Conservation (phyloP, 2,888 invertebrate species). For the Plagodis dolabraria region DNA sequence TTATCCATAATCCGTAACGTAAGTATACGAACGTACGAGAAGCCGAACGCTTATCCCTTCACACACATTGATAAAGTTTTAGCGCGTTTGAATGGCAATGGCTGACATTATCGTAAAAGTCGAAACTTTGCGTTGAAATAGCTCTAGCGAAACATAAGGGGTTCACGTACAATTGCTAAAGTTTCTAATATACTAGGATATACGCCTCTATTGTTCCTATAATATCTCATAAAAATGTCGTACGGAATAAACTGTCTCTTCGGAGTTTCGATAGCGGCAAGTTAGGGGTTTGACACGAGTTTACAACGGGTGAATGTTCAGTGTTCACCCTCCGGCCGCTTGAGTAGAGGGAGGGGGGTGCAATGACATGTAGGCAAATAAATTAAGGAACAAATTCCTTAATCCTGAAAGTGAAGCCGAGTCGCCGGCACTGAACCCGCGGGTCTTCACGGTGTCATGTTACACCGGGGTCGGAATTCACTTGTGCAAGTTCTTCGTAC, state of each 20-base stretch:
- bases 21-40: slow-evolving; percentile 42
- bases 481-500: slow-evolving; percentile 39
- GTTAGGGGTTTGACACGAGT: slow-evolving; percentile 32
- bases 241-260: slow-evolving; percentile 59
- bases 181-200: slow-evolving; percentile 79
- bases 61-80: slow-evolving; percentile 83
- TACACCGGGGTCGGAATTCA: slow-evolving; percentile 61
- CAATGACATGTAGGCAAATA: slow-evolving; percentile 37
- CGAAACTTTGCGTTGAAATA: slow-evolving; percentile 80
- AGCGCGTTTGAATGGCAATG: slow-evolving; percentile 83
- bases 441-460: slow-evolving; percentile 69
- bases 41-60: slow-evolving; percentile 77
- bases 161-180: slow-evolving; percentile 82
- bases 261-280: slow-evolving; percentile 50
- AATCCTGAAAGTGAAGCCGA: slow-evolving; percentile 72
- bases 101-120: slow-evolving; percentile 85
- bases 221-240: slow-evolving; percentile 79
- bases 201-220: slow-evolving; percentile 72
- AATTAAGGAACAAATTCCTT: slow-evolving; percentile 67
- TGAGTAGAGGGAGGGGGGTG: slow-evolving; percentile 9
- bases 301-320: slow-evolving; percentile 16
- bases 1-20: slow-evolving; percentile 18
- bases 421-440: slow-evolving; percentile 51
- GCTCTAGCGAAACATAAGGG: slow-evolving; percentile 81
- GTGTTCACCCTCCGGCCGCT: slow-evolving; percentile 10